Evolutionary conservation across 2,113 vertebrate genomes (phyloP).

Genomic region (Chauna torquata): DNA sequence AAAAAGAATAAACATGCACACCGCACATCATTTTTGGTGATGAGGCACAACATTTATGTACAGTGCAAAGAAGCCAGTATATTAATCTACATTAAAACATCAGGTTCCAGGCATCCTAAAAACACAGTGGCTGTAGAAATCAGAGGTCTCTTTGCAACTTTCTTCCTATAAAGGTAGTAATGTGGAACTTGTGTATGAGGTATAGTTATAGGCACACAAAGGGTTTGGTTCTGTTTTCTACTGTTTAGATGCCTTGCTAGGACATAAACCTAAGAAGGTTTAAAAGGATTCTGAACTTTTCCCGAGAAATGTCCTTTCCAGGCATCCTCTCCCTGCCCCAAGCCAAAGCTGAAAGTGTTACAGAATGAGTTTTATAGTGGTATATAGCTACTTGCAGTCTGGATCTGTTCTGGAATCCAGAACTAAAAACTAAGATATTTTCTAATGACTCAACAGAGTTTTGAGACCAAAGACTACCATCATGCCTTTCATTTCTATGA

Average conservation of each 20-base stretch:
- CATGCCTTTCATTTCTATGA: neutral
- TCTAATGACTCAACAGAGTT: neutral
- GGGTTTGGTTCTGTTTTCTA: neutral
- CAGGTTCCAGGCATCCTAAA: neutral
- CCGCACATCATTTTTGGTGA: neutral
- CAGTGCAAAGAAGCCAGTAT: neutral
- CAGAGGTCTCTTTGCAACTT: neutral
- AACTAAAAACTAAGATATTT: neutral
- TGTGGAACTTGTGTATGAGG: neutral
- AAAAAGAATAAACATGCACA: neutral
- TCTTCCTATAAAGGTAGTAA: neutral
- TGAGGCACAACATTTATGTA: neutral
- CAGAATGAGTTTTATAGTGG: neutral
- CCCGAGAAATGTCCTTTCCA: neutral
- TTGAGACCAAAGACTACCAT: neutral
- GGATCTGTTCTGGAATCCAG: neutral
- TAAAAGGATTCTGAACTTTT: neutral
- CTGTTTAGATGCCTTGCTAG: neutral
- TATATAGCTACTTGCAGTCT: neutral
- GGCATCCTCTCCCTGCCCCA: neutral
- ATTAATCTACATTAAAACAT: neutral
- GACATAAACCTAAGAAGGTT: neutral
- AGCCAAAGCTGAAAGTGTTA: neutral
- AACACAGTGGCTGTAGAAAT: neutral
- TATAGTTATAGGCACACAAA: neutral